These are phyloP conservation scores for Alouatta palliata DNA, from an alignment of 2,113 vertebrate species.

Conservation along the genomic window DNA sequence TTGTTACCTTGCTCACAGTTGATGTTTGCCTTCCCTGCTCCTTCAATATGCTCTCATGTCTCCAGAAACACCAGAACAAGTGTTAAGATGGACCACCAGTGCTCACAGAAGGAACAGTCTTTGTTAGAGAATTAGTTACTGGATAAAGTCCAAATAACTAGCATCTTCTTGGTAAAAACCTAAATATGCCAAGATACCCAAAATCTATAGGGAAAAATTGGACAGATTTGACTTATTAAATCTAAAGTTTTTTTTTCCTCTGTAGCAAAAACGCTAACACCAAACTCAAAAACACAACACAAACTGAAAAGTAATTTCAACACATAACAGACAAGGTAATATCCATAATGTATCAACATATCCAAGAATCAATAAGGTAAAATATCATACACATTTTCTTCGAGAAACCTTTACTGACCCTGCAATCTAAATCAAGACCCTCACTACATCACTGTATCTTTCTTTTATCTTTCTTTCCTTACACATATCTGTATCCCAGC, in stretches of 20 bases:
- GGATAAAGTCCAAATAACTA: not conserved
- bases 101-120: not conserved
- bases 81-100: not conserved
- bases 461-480: not conserved
- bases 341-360: not conserved
- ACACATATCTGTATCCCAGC: not conserved
- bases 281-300: not conserved
- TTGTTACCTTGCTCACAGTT: not conserved
- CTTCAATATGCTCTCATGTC: not conserved
- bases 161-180: not conserved
- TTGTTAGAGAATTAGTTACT: not conserved
- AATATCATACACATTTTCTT: not conserved
- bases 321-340: not conserved
- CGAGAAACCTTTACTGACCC: not conserved
- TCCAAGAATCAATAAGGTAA: not conserved
- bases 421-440: not conserved
- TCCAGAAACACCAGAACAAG: not conserved
- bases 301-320: not conserved
- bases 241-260: not conserved
- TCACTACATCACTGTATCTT: not conserved
- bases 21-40: not conserved
- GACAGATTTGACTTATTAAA: not conserved
- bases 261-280: not conserved
- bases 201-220: not conserved
- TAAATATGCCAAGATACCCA: not conserved